Percentiles rank a stretch among this genome's conserved stretches.
These are phyloP conservation scores for Lordiphosa andalusiaca DNA, from an alignment of 2,888 invertebrate genomes.

Conservation along the genomic window DNA sequence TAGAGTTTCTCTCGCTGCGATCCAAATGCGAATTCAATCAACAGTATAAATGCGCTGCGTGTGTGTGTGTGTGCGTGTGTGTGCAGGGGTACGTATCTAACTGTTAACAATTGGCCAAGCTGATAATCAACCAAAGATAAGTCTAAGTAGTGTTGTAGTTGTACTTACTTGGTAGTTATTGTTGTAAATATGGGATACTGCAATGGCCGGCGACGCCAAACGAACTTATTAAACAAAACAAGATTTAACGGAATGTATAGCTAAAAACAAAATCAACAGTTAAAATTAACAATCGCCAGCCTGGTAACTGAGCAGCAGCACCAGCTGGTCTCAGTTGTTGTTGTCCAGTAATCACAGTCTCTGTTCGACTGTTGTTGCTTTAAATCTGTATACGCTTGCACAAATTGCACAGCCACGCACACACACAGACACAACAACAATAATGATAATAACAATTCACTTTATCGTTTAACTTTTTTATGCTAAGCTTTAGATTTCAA, in stretches of 20 bases:
- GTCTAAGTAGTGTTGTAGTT: neutral
- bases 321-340: slow-evolving; percentile 11
- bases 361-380: slow-evolving; percentile 24
- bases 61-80: neutral
- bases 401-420: slow-evolving; percentile 6
- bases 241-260: slow-evolving; percentile 54
- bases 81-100: slow-evolving; percentile 8
- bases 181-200: too few species aligned
- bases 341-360: slow-evolving; percentile 19
- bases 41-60: slow-evolving; percentile 17
- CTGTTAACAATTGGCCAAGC: slow-evolving; percentile 8
- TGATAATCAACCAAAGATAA: slow-evolving; percentile 20
- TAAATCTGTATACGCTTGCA: slow-evolving; percentile 14
- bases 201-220: neutral
- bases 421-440: slow-evolving; percentile 12
- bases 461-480: slow-evolving; percentile 20
- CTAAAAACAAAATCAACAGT: slow-evolving; percentile 53
- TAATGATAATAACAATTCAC: slow-evolving; percentile 7
- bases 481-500: slow-evolving; percentile 16
- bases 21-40: slow-evolving; percentile 45
- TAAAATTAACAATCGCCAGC: slow-evolving; percentile 21
- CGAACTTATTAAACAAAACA: slow-evolving; percentile 14
- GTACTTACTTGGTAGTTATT: slow-evolving; percentile 14
- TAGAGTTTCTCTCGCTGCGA: slow-evolving; percentile 20
- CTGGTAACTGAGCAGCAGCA: slow-evolving; percentile 10